Percentiles rank a stretch among this genome's conserved stretches.
These are phyloP conservation scores for Calephelis nemesis DNA, from an alignment of 1,140 invertebrate species.

Conservation along the genomic window DNA sequence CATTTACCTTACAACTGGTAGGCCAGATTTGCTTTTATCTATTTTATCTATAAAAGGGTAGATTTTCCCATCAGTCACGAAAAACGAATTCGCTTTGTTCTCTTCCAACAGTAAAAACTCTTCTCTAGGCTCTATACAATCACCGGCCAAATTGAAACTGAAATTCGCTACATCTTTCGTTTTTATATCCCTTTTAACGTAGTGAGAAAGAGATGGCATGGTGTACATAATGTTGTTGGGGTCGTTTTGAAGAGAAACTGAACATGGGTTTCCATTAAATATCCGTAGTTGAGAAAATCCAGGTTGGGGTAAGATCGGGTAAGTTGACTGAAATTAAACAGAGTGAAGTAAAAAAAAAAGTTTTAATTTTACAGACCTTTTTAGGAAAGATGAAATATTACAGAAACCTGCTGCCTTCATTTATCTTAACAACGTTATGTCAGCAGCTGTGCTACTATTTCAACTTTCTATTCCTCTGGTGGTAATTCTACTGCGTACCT, in stretches of 20 bases:
- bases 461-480: too few relatives aligned
- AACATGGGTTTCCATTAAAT: conserved; percentile 82
- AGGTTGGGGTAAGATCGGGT: conserved; percentile 81
- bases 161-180: conserved; percentile 37
- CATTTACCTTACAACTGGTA: conserved; percentile 58
- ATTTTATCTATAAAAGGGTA: conserved; percentile 52
- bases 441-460: too few relatives aligned
- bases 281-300: conserved; percentile 84
- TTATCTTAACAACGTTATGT: too few relatives aligned
- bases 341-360: too few relatives aligned
- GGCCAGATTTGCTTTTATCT: conserved; percentile 65
- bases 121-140: conserved; percentile 42
- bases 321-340: conserved; percentile 80
- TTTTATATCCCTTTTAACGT: conserved; percentile 42
- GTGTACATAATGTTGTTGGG: conserved; percentile 44
- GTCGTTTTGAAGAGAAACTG: conserved; percentile 45
- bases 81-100: conserved; percentile 52
- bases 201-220: conserved; percentile 46
- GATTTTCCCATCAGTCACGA: conserved; percentile 39
- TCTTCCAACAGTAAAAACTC: conserved; percentile 46
- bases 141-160: conserved; percentile 39
- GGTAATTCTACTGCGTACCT: too few relatives aligned
- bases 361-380: too few relatives aligned
- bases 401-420: too few relatives aligned
- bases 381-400: too few relatives aligned